These are phyloP conservation scores for Terebella lapidaria DNA, from an alignment of 2,888 invertebrate species.

Conservation along the genomic window DNA sequence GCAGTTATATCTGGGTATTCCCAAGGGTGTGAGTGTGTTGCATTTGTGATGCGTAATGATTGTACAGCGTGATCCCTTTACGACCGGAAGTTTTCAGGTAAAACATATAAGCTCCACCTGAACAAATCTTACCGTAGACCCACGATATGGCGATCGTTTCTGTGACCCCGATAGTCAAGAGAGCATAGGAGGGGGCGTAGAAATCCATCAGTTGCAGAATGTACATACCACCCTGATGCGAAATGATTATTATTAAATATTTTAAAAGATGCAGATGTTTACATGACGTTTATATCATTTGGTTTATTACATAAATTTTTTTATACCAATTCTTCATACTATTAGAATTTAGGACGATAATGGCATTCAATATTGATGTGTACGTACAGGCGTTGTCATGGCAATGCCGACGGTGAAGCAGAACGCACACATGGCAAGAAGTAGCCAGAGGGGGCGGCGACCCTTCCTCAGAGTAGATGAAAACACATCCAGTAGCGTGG, in stretches of 20 bases:
- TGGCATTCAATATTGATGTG: too few species aligned
- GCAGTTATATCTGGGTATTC: neutral
- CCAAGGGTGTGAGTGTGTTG: neutral
- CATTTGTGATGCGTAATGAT: too few species aligned
- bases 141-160: conserved; percentile 69
- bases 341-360: too few species aligned
- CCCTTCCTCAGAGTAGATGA: conserved; percentile 43
- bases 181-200: conserved; percentile 47
- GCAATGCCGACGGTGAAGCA: conserved; percentile 39
- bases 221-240: conserved; percentile 44
- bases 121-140: conserved; percentile 56
- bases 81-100: too few species aligned
- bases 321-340: too few species aligned
- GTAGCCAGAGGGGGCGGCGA: conserved; percentile 34
- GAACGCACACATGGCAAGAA: conserved; percentile 34
- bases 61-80: too few species aligned
- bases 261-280: neutral
- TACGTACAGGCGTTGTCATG: conserved; percentile 34
- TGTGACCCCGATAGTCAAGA: conserved; percentile 65
- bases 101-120: too few species aligned
- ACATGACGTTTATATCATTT: too few species aligned
- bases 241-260: neutral
- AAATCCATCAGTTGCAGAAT: conserved; percentile 47
- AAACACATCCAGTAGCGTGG: conserved; percentile 57
- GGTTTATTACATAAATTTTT: too few species aligned